Evolutionary conservation across 2,797 vertebrate species (phyloP).

Genomic region (Notolepis coatsorum): DNA sequence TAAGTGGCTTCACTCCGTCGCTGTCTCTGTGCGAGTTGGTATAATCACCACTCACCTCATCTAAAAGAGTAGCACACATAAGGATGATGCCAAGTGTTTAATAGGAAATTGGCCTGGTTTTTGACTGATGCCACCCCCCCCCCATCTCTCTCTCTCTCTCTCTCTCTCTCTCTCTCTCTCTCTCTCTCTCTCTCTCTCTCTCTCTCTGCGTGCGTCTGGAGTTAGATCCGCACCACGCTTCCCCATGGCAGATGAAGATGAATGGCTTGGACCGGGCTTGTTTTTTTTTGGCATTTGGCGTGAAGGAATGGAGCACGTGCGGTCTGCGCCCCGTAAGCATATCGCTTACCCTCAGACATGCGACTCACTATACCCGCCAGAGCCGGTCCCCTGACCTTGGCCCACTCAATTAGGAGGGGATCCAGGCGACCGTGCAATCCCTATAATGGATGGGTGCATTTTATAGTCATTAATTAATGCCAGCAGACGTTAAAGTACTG

Average conservation of each 20-base stretch:
- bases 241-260: slow-evolving; percentile 39
- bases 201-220: slow-evolving; percentile 6
- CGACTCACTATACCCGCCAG: slow-evolving; percentile 6
- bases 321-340: slow-evolving; percentile 61
- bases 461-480: slow-evolving; percentile 43
- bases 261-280: slow-evolving; percentile 46
- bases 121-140: slow-evolving; percentile 39
- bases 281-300: slow-evolving; percentile 48
- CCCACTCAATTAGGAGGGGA: slow-evolving; percentile 51
- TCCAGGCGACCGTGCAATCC: slow-evolving; percentile 28
- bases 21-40: slow-evolving; percentile 47
- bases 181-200: no score
- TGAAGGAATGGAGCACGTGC: slow-evolving; percentile 30
- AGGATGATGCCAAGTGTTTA: slow-evolving; percentile 37
- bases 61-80: slow-evolving; percentile 26
- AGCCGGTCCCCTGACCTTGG: slow-evolving; percentile 66
- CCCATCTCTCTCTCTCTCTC: slow-evolving; percentile 17
- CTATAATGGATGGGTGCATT: slow-evolving; percentile 46
- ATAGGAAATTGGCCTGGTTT: slow-evolving; percentile 34
- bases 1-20: slow-evolving; percentile 16
- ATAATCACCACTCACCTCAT: slow-evolving; percentile 40
- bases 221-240: slow-evolving; percentile 11
- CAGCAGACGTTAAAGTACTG: slow-evolving; percentile 13
- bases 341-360: slow-evolving; percentile 39
- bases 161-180: no score